Conservation (phyloP, 2,888 invertebrate species). For the Itoplectis maculator region DNA sequence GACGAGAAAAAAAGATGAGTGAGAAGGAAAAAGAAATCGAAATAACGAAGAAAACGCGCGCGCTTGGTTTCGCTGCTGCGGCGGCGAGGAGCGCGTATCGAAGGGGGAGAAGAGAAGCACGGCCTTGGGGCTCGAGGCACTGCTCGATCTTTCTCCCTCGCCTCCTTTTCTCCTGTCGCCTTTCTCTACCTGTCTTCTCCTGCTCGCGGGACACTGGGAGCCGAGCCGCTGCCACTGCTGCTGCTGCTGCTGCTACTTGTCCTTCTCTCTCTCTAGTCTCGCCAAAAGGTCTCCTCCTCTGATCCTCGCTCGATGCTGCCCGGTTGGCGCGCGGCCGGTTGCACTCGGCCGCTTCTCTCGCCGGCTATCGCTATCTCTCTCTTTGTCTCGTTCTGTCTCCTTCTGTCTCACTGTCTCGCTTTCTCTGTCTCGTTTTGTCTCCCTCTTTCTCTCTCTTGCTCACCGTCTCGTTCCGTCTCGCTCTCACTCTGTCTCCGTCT, state of each 20-base stretch:
- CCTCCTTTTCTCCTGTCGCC: conserved; percentile 25
- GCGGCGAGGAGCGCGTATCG: conserved; percentile 42
- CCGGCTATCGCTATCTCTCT: conserved; percentile 29
- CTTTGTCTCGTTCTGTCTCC: conserved; percentile 30
- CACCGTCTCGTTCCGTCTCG: no score
- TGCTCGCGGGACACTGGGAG: conserved; percentile 13
- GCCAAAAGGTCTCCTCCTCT: conserved; percentile 27
- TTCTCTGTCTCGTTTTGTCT: conserved; percentile 26
- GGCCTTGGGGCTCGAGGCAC: conserved; percentile 72
- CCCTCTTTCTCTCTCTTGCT: conserved; percentile 27
- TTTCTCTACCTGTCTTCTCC: conserved; percentile 58
- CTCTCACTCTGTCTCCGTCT: conserved; percentile 25
- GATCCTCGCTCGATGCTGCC: conserved; percentile 53
- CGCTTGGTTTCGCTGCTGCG: conserved; percentile 24
- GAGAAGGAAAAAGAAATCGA: conserved; percentile 10
- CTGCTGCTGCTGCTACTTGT: not conserved
- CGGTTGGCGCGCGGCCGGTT: conserved; percentile 43
- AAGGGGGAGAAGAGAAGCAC: conserved; percentile 59
- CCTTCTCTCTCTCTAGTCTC: conserved; percentile 24
- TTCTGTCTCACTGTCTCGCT: not conserved
- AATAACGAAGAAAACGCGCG: conserved; percentile 29
- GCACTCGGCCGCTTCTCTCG: conserved; percentile 51
- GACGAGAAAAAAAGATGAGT: conserved; percentile 13
- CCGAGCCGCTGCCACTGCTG: conserved; percentile 14
- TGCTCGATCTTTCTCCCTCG: conserved; percentile 60